Conservation (phyloP, 2,888 invertebrate species). For the Epinotia demarniana region DNA sequence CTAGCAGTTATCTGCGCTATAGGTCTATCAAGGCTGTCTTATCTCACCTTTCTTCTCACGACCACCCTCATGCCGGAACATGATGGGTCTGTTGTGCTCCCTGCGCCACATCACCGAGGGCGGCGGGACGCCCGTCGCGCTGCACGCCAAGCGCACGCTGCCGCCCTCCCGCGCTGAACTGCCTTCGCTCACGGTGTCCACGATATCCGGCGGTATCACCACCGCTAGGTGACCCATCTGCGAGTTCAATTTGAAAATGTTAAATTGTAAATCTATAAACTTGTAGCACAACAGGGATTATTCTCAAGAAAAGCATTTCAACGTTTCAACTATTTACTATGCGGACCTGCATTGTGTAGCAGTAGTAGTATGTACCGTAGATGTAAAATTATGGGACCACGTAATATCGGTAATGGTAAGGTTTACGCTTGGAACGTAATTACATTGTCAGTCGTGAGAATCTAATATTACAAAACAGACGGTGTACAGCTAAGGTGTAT, state of each 20-base stretch:
- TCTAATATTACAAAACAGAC: no score
- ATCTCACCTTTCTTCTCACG: constrained; percentile 89
- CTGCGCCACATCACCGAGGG: constrained; percentile 92
- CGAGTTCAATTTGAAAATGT: constrained; percentile 34
- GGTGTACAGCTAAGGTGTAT: no score
- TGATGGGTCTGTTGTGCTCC: constrained; percentile 90
- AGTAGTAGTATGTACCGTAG: no score
- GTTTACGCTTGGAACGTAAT: no score
- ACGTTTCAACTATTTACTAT: no score
- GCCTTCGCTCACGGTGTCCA: constrained; percentile 90
- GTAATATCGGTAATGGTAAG: no score
- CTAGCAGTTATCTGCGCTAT: background rate
- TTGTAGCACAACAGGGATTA: no score
- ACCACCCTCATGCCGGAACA: constrained; percentile 89
- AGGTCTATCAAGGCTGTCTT: background rate
- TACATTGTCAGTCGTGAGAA: no score
- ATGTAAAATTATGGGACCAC: no score
- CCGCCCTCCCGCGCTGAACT: constrained; percentile 93
- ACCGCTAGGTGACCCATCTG: constrained; percentile 95
- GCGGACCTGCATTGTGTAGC: no score
- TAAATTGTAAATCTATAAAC: no score
- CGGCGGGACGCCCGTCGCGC: constrained; percentile 92
- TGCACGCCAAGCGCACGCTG: constrained; percentile 89
- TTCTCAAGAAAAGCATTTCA: no score
- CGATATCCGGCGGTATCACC: constrained; percentile 94